These are phyloP conservation scores for Microplitis demolitor DNA, from an alignment of 1,140 invertebrate genomes.

Conservation along the genomic window DNA sequence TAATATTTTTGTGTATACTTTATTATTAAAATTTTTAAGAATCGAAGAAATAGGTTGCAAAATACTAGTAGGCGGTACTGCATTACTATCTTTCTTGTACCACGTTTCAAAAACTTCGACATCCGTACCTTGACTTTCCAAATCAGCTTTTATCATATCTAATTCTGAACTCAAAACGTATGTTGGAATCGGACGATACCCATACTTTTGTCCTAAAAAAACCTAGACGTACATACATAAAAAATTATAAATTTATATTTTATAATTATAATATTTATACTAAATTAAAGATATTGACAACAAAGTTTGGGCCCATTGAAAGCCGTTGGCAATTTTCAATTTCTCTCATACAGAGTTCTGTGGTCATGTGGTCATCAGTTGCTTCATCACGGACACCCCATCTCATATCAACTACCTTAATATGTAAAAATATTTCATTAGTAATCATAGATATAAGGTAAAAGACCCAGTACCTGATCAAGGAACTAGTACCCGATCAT, in stretches of 20 bases:
- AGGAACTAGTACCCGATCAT: no score
- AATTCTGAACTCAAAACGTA: conserved; percentile 92
- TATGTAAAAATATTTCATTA: conserved; percentile 11
- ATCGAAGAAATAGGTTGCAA: conserved; percentile 97
- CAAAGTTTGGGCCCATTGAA: conserved; percentile 98
- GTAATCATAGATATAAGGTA: neutral
- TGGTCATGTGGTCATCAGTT: conserved; percentile 99
- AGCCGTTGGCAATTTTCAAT: conserved; percentile 96
- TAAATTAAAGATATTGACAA: conserved; percentile 64
- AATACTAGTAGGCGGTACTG: conserved; percentile 90
- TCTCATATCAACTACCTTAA: conserved; percentile 96
- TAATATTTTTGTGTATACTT: conserved; percentile 61
- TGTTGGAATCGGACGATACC: conserved; percentile 95
- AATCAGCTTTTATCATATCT: conserved; percentile 82
- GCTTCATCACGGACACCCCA: conserved; percentile 97
- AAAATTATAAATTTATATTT: conserved; percentile 1
- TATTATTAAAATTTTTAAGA: conserved; percentile 97
- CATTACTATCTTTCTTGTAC: conserved; percentile 97
- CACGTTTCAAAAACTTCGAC: conserved; percentile 86
- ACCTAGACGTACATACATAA: conserved; percentile 64
- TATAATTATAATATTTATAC: conserved; percentile 27
- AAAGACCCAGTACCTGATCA: no score
- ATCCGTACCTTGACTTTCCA: conserved; percentile 80
- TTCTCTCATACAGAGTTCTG: conserved; percentile 96
- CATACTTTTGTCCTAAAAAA: conserved; percentile 97